These are phyloP conservation scores for Thaumatotibia leucotreta DNA, from an alignment of 1,140 invertebrate species.

Conservation along the genomic window DNA sequence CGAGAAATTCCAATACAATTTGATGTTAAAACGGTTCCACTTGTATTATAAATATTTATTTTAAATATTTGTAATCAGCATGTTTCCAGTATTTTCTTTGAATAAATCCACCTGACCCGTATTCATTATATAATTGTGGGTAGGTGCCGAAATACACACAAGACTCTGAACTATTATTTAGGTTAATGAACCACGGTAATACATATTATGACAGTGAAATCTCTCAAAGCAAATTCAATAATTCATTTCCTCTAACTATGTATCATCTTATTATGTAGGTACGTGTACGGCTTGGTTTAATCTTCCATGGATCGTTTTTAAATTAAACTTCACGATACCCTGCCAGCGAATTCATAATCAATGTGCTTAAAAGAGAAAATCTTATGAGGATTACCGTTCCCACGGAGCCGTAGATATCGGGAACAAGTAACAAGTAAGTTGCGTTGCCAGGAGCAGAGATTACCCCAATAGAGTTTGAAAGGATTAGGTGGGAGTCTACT, in stretches of 20 bases:
- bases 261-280: neutral
- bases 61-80: too few relatives aligned
- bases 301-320: neutral
- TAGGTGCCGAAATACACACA: too few relatives aligned
- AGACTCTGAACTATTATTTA: too few relatives aligned
- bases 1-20: too few relatives aligned
- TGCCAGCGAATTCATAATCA: constrained; percentile 1
- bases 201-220: neutral
- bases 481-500: constrained; percentile 24
- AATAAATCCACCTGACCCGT: too few relatives aligned
- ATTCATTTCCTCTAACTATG: too few relatives aligned
- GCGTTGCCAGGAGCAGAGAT: constrained; percentile 25
- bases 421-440: constrained; percentile 28
- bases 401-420: constrained; percentile 21
- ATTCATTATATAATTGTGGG: too few relatives aligned
- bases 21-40: too few relatives aligned
- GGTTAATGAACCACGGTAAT: too few relatives aligned
- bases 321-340: neutral
- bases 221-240: neutral
- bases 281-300: neutral
- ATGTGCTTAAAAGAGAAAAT: constrained; percentile 26
- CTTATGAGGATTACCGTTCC: constrained; percentile 29
- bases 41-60: too few relatives aligned
- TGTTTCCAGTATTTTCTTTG: too few relatives aligned
- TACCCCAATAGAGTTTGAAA: constrained; percentile 29